Evolutionary conservation across 2,113 vertebrate genomes (phyloP), one percentile per base, ranked within the genome.

Genomic region (Dissostichus mawsoni): DNA sequence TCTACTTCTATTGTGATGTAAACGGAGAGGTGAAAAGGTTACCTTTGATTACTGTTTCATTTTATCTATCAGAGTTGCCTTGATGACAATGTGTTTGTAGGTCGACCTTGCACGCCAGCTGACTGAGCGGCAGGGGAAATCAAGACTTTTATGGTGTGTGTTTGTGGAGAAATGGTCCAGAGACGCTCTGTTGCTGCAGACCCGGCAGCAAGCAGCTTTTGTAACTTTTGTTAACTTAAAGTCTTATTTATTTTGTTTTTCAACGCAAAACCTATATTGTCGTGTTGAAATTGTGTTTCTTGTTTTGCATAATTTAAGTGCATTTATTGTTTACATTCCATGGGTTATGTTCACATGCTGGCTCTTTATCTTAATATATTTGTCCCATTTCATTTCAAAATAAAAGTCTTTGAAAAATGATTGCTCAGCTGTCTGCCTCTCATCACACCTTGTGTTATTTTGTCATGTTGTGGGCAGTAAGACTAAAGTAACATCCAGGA

Each of bases 331-430:
- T 89, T 94, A 94, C 93, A 95, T 94, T 93, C 91, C 90, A 79
- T 81, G 74, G 83, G 85, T 90, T 73, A 73, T 71, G 74, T 88
- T 83, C 63, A 87, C 83, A 90, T 89, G 64, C 78, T 80, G 72
- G 79, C 87, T 92, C 89, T 91, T 90, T 93, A 92, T 94, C 86
- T 91, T 95, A 94, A 96, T 96, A 95, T 96, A 96, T 94, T 93
- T 91, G 87, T 92, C 71, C 75, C 82, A 41, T 77, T 92, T 92
- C 82, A 78, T 91, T 93, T 89, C 78, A 86, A 93, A 96, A 95
- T 94, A 95, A 96, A 95, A 81, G 82, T 72, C 74, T 81, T 80
- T 77, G 48, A 78, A 86, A 86, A 73, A 50, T 57, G 66, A 72
- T 13, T 57, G 8, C 18, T 20, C 29, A 0, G 3, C 2, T 14